Evolutionary conservation across 1,140 invertebrate species (phyloP).

Genomic region (Pseudoatta argentina): DNA sequence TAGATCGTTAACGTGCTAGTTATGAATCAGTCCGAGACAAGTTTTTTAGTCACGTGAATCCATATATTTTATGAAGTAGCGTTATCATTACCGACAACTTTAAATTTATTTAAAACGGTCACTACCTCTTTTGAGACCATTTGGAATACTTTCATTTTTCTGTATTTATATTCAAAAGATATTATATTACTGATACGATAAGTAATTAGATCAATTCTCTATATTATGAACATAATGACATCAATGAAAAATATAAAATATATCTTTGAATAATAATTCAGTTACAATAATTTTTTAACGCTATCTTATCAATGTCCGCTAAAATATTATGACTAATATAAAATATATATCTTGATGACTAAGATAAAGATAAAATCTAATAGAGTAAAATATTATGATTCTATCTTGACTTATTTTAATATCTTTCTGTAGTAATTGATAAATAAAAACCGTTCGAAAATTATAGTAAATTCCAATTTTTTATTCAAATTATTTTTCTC

Average conservation of each 20-base stretch:
- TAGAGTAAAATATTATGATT: neutral
- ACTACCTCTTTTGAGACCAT: neutral
- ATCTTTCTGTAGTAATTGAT: neutral
- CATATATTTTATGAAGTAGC: neutral
- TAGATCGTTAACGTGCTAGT: neutral
- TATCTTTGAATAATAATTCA: constrained; percentile 1
- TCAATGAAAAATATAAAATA: constrained; percentile 4
- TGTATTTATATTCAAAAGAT: neutral
- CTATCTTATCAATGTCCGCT: neutral
- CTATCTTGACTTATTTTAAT: neutral
- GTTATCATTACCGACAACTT: neutral
- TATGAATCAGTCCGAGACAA: neutral
- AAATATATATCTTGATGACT: too few species aligned
- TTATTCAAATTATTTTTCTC: neutral
- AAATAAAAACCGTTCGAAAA: constrained; percentile 2
- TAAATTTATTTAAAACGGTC: neutral
- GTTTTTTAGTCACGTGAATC: neutral
- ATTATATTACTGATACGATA: neutral
- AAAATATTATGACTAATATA: neutral
- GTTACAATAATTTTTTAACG: neutral
- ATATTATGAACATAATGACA: neutral
- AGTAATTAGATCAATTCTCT: constrained; percentile 17
- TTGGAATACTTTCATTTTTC: neutral
- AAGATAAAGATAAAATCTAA: too few species aligned
- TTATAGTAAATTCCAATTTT: constrained; percentile 2